phyloP scores from a whole-genome alignment of 2,888 invertebrate genomes.

The Mactromeris polynyma region DNA sequence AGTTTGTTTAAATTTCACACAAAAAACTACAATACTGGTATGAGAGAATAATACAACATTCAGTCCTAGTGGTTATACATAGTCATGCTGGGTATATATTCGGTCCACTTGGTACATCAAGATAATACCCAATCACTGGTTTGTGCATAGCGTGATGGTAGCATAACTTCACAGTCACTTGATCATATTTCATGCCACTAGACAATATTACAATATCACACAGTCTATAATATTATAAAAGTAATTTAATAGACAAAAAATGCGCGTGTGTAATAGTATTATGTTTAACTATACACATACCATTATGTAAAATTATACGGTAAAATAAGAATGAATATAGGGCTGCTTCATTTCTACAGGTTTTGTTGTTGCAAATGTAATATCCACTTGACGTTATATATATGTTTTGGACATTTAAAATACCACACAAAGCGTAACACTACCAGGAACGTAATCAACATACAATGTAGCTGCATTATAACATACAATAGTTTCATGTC shows the following conservation, averaged over 20 bases:
- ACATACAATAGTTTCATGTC: too few species aligned
- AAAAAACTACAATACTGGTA: not conserved
- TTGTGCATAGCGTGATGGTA: not conserved
- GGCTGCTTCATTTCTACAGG: not conserved
- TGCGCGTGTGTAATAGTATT: not conserved
- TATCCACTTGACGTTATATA: too few species aligned
- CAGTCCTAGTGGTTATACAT: too few species aligned
- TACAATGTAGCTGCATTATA: too few species aligned
- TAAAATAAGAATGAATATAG: not conserved
- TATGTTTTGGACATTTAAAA: too few species aligned
- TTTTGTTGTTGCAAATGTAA: too few species aligned
- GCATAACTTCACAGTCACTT: not conserved
- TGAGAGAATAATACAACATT: not conserved
- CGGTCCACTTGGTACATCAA: not conserved
- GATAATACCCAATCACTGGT: not conserved
- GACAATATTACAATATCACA: not conserved
- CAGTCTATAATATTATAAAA: not conserved
- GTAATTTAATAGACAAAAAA: constrained; percentile 16
- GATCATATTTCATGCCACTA: not conserved
- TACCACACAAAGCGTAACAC: too few species aligned
- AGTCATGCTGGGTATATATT: not conserved
- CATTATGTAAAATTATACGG: not conserved
- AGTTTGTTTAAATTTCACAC: not conserved
- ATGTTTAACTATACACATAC: not conserved
- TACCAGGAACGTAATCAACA: too few species aligned